Percentiles rank a stretch among this genome's conserved stretches.
Evolutionary conservation across 2,888 invertebrate genomes (phyloP).

Genomic region (Dusona sp.): DNA sequence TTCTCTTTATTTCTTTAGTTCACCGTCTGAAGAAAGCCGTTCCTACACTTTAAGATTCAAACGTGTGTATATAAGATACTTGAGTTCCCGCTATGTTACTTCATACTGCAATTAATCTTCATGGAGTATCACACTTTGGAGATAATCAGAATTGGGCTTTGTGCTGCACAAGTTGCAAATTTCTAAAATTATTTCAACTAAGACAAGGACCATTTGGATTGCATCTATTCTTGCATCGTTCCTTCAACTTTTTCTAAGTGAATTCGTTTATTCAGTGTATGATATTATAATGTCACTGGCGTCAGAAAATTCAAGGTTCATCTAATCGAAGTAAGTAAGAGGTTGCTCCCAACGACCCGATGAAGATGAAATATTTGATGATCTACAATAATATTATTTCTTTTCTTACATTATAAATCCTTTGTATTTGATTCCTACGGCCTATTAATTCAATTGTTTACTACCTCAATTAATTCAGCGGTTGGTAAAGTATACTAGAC

Average conservation of each 20-base stretch:
- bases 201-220: neutral
- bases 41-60: slow-evolving; percentile 9
- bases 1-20: slow-evolving; percentile 27
- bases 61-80: neutral
- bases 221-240: neutral
- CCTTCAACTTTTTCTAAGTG: neutral
- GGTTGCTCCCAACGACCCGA: slow-evolving; percentile 11
- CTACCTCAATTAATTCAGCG: slow-evolving; percentile 53
- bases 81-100: slow-evolving; percentile 17
- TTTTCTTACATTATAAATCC: slow-evolving; percentile 27
- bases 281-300: neutral
- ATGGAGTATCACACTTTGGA: neutral
- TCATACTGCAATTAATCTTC: slow-evolving; percentile 18
- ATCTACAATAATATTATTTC: slow-evolving; percentile 23
- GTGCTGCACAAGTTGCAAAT: neutral
- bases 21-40: slow-evolving; percentile 27
- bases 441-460: slow-evolving; percentile 48
- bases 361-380: slow-evolving; percentile 32
- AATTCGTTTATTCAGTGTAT: neutral
- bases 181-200: neutral
- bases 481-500: slow-evolving; percentile 51
- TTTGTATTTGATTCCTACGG: slow-evolving; percentile 30
- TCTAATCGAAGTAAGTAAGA: neutral
- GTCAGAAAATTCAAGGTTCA: neutral
- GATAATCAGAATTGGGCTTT: neutral